A percentile compares a stretch with the other conserved stretches of the same genome.
Evolutionary conservation across 2,797 vertebrate species (phyloP).

Genomic region (Chiloscyllium punctatum): DNA sequence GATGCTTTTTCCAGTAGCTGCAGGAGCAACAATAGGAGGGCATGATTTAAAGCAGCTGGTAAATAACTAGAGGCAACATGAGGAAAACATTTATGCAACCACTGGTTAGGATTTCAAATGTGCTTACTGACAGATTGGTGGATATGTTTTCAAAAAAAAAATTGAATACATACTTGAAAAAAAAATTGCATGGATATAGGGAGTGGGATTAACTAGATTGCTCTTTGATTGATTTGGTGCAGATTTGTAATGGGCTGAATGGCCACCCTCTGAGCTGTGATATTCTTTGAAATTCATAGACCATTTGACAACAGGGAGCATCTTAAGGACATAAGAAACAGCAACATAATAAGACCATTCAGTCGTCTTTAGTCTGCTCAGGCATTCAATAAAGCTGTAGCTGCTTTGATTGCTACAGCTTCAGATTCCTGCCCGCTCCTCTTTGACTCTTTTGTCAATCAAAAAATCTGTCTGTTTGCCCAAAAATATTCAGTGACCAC

Average conservation of each 20-base stretch:
- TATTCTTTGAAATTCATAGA: not conserved
- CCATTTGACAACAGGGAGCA: not conserved
- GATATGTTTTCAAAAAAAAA: not conserved
- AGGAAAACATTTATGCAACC: too few relatives aligned
- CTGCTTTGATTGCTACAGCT: too few relatives aligned
- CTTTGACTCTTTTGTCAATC: too few relatives aligned
- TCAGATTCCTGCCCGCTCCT: too few relatives aligned
- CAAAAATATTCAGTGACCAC: too few relatives aligned
- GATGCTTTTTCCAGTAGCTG: not conserved
- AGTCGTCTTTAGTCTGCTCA: too few relatives aligned
- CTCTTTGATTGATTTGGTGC: not conserved
- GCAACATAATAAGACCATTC: too few relatives aligned
- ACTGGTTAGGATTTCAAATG: too few relatives aligned
- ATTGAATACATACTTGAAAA: not conserved
- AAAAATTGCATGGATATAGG: not conserved
- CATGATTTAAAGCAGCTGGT: not conserved
- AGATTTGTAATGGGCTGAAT: not conserved
- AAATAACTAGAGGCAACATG: not conserved
- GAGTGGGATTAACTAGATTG: not conserved
- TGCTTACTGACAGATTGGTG: too few relatives aligned
- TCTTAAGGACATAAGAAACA: not conserved
- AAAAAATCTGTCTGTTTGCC: too few relatives aligned
- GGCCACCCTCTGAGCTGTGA: not conserved
- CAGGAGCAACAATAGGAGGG: not conserved
- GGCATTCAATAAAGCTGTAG: too few relatives aligned